Evolutionary conservation across 2,888 invertebrate species (phyloP).

Genomic region (Amphipyra berbera): DNA sequence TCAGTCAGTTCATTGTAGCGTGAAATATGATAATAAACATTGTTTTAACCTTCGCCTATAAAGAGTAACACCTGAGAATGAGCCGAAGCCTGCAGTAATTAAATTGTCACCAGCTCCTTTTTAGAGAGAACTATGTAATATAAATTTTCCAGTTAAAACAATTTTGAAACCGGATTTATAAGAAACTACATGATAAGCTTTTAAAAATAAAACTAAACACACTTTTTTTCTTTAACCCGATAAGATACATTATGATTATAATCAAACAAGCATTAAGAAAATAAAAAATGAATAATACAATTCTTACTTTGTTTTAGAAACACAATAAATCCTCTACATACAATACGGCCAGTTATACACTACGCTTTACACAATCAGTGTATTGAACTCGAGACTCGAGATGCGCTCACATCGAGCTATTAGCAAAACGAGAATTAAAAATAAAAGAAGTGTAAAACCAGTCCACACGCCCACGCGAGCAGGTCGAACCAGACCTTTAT

Average conservation of each 20-base stretch:
- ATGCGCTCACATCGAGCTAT: slow-evolving; percentile 71
- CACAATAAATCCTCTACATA: slow-evolving; percentile 20
- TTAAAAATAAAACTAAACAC: neutral
- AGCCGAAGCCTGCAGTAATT: slow-evolving; percentile 19
- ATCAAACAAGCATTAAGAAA: neutral
- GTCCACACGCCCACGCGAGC: slow-evolving; percentile 71
- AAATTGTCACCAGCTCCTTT: slow-evolving; percentile 44
- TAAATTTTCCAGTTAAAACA: slow-evolving; percentile 11
- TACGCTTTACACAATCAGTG: slow-evolving; percentile 58
- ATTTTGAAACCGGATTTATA: slow-evolving; percentile 1
- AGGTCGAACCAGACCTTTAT: slow-evolving; percentile 61
- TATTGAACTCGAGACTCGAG: slow-evolving; percentile 68
- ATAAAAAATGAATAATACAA: slow-evolving; percentile 4
- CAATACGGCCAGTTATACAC: slow-evolving; percentile 35
- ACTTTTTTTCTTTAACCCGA: neutral
- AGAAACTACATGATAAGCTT: neutral
- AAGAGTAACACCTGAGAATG: slow-evolving; percentile 43
- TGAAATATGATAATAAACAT: slow-evolving; percentile 52
- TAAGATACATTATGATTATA: neutral
- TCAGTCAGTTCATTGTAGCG: slow-evolving; percentile 41
- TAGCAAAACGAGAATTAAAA: slow-evolving; percentile 74
- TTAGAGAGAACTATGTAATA: slow-evolving; percentile 24
- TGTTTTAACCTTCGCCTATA: slow-evolving; percentile 48
- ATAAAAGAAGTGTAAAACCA: slow-evolving; percentile 63
- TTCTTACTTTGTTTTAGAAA: slow-evolving; percentile 28